phyloP scores from a whole-genome alignment of 2,797 vertebrate genomes.

The Dallia pectoralis region DNA sequence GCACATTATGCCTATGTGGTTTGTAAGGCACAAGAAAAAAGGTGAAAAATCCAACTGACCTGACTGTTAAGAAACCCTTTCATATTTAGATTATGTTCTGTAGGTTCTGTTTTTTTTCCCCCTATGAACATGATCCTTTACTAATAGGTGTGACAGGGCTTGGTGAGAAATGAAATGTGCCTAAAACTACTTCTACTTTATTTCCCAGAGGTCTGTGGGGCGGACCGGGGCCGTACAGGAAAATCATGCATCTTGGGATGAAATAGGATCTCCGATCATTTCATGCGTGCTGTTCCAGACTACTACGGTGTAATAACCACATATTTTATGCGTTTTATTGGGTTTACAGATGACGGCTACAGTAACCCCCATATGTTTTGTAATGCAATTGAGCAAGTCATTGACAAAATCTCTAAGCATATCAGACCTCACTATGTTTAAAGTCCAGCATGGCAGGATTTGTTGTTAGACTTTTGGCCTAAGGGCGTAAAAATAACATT shows the following conservation, averaged over 20 bases:
- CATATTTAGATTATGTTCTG: not conserved
- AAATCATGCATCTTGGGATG: slow-evolving; percentile 88
- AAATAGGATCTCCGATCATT: slow-evolving; percentile 63
- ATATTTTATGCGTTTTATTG: not conserved
- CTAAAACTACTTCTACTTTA: slow-evolving; percentile 38
- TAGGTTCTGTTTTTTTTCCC: not conserved
- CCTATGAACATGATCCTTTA: not conserved
- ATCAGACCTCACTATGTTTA: not conserved
- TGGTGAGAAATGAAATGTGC: slow-evolving; percentile 3
- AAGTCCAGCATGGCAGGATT: not conserved
- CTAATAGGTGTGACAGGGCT: not conserved
- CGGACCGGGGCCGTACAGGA: slow-evolving; percentile 87
- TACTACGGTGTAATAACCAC: not conserved
- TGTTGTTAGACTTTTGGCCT: not conserved
- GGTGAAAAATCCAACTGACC: not conserved
- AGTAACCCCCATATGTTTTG: not conserved
- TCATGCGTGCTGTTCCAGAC: not conserved
- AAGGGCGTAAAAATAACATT: not conserved
- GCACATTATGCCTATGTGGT: too few species aligned
- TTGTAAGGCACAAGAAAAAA: not conserved
- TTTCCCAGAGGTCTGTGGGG: slow-evolving; percentile 88
- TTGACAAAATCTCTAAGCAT: not conserved
- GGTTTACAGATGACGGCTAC: too few species aligned
- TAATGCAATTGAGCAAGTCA: not conserved
- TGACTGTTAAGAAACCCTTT: not conserved